Evolutionary conservation across 1,140 invertebrate genomes (phyloP).

Genomic region (Drosophila nebulosa): DNA sequence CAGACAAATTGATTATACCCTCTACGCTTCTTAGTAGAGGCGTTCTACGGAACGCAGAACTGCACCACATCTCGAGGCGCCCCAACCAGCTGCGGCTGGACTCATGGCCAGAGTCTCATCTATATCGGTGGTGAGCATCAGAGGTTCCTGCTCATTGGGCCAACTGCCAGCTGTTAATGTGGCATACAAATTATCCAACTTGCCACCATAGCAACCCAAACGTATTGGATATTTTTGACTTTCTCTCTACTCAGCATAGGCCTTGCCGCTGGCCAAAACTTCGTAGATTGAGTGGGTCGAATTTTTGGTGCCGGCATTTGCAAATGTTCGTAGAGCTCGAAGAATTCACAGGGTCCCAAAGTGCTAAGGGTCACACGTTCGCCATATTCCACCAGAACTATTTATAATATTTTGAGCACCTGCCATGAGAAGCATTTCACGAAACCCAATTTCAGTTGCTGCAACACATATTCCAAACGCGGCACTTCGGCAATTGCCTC

Average conservation of each 20-base stretch:
- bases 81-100: constrained; percentile 87
- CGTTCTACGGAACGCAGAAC: constrained; percentile 89
- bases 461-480: constrained; percentile 34
- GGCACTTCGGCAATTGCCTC: constrained; percentile 46
- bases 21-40: too few relatives aligned
- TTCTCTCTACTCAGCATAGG: constrained; percentile 17
- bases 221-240: constrained; percentile 16
- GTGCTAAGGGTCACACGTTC: constrained; percentile 35
- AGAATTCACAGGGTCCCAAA: constrained; percentile 27
- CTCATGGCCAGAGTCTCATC: constrained; percentile 86
- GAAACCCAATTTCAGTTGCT: neutral
- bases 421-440: constrained; percentile 13
- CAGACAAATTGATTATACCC: constrained; percentile 80
- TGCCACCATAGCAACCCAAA: constrained; percentile 48
- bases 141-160: constrained; percentile 8
- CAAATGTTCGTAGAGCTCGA: constrained; percentile 30
- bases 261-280: constrained; percentile 21
- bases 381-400: constrained; percentile 55
- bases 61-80: constrained; percentile 86
- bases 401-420: constrained; percentile 53
- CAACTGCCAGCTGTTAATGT: constrained; percentile 27
- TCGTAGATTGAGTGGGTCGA: constrained; percentile 46
- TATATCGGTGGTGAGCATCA: constrained; percentile 86
- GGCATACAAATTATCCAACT: constrained; percentile 45
- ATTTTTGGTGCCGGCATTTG: constrained; percentile 9